Evolutionary conservation across 2,888 invertebrate genomes (phyloP).

Genomic region (Malacosoma neustria): DNA sequence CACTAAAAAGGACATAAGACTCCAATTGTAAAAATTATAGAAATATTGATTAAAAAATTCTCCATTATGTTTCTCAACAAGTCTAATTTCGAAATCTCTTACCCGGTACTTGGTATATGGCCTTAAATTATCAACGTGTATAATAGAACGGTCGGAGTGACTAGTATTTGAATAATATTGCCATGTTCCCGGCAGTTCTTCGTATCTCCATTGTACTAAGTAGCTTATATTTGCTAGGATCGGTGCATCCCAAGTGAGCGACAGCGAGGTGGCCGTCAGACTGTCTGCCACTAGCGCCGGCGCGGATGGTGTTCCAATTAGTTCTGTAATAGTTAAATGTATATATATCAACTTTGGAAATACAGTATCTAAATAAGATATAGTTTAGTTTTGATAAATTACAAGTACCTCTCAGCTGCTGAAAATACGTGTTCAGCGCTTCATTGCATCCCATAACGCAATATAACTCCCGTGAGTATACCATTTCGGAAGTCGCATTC

Average conservation of each 20-base stretch:
- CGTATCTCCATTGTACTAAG: conserved; percentile 85
- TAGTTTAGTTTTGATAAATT: too few species aligned
- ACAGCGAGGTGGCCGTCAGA: conserved; percentile 83
- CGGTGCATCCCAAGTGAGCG: conserved; percentile 84
- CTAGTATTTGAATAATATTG: conserved; percentile 86
- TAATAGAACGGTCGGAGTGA: conserved; percentile 78
- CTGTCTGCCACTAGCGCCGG: conserved; percentile 87
- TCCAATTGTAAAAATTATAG: too few species aligned
- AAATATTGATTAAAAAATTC: too few species aligned
- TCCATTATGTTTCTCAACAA: too few species aligned
- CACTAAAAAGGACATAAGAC: too few species aligned
- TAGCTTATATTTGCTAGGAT: conserved; percentile 72
- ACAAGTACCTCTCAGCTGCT: conserved; percentile 78
- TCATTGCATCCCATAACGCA: conserved; percentile 90
- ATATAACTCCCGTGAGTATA: conserved; percentile 81
- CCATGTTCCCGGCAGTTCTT: conserved; percentile 83
- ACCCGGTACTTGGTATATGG: conserved; percentile 95
- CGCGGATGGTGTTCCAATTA: conserved; percentile 81
- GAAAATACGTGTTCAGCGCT: conserved; percentile 84
- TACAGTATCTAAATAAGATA: too few species aligned
- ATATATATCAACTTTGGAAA: neutral
- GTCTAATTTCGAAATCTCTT: too few species aligned
- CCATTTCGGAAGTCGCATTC: conserved; percentile 81
- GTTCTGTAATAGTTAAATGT: conserved; percentile 38
- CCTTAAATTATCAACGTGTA: conserved; percentile 84